A percentile compares a stretch with the other conserved stretches of the same genome.
These are phyloP conservation scores for Dyspetes luteomarginatus DNA, from an alignment of 2,888 invertebrate species.

Conservation along the genomic window DNA sequence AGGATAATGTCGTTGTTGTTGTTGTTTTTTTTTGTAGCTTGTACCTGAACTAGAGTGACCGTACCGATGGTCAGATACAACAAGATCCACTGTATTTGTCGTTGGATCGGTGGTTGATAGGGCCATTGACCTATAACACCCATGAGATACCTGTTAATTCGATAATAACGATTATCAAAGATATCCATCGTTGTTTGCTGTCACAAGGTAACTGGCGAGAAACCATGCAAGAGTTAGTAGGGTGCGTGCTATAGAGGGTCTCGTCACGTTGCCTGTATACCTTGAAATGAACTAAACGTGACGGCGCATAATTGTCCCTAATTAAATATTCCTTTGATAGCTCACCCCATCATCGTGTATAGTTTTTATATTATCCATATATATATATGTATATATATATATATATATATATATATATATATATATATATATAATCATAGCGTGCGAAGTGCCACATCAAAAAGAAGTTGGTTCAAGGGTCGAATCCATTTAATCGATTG, in stretches of 20 bases:
- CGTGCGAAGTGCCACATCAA: conserved; percentile 7
- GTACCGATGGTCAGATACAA: conserved; percentile 36
- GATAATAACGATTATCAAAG: conserved; percentile 53
- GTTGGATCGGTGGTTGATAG: conserved; percentile 45
- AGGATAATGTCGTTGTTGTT: too few relatives aligned
- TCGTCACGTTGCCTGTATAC: neutral
- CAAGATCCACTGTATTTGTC: conserved; percentile 26
- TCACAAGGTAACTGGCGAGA: neutral
- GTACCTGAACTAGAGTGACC: conserved; percentile 46
- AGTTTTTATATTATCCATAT: too few relatives aligned
- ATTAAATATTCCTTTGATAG: conserved; percentile 46
- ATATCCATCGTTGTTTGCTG: conserved; percentile 48
- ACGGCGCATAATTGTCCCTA: neutral
- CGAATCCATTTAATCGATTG: neutral
- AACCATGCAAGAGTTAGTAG: neutral
- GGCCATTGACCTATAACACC: conserved; percentile 59
- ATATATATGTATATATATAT: too few relatives aligned
- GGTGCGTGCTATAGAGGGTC: neutral
- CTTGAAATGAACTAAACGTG: neutral
- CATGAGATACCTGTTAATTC: conserved; percentile 29
- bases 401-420: too few relatives aligned
- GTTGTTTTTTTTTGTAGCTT: neutral
- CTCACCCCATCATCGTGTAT: neutral
- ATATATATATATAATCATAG: conserved; percentile 46
- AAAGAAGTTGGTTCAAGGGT: conserved; percentile 4